phyloP scores from a whole-genome alignment of 2,113 vertebrate genomes.

The Rynchops niger region DNA sequence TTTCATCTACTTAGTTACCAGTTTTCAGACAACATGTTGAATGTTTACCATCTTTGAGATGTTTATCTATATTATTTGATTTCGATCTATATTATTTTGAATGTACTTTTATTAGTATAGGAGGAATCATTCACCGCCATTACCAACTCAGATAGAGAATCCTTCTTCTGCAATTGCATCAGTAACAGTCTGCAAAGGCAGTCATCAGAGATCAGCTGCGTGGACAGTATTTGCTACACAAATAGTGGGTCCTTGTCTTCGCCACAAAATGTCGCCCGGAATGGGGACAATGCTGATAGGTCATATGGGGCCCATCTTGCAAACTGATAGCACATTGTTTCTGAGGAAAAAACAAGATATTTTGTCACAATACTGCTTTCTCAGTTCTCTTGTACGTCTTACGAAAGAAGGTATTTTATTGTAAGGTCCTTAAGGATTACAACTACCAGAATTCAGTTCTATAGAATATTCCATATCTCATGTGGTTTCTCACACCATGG shows the following conservation, averaged over 20 bases:
- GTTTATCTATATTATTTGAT: not conserved
- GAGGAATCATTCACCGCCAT: not conserved
- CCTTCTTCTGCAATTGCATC: not conserved
- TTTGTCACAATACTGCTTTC: not conserved
- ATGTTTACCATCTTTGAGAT: not conserved
- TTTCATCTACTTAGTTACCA: not conserved
- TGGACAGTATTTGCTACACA: not conserved
- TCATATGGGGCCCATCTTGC: not conserved
- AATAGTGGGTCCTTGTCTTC: not conserved
- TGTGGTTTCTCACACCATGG: not conserved
- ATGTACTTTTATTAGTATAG: not conserved
- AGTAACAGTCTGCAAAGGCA: not conserved
- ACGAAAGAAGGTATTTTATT: not conserved
- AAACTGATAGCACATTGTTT: not conserved
- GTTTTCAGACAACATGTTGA: not conserved
- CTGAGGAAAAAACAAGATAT: not conserved
- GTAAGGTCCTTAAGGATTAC: not conserved
- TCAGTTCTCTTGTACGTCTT: not conserved
- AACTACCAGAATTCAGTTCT: not conserved
- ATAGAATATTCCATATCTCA: not conserved
- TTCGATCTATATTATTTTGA: not conserved
- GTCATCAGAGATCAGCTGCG: not conserved
- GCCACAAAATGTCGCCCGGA: not conserved
- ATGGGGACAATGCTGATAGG: not conserved
- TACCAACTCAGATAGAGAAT: not conserved